A percentile compares a stretch with the other conserved stretches of the same genome.
These are phyloP conservation scores for Meriones unguiculatus DNA, from an alignment of 2,113 vertebrate species.

Conservation along the genomic window DNA sequence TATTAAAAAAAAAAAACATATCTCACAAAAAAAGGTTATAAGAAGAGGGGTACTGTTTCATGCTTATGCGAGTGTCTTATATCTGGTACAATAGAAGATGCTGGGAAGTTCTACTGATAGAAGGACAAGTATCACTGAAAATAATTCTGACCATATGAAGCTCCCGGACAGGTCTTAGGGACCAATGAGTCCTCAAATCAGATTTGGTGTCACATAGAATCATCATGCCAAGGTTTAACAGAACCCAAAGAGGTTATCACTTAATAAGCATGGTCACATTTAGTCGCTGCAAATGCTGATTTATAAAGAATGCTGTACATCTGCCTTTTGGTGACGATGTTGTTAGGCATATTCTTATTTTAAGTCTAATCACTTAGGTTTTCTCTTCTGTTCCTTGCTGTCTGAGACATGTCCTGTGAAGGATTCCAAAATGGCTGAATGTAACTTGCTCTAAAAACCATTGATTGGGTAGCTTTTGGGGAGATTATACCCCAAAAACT, in stretches of 20 bases:
- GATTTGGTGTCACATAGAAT: not conserved
- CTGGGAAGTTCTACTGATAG: not conserved
- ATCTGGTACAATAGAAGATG: not conserved
- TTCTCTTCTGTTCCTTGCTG: no score
- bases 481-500: no score
- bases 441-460: no score
- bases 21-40: not conserved
- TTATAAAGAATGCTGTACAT: no score
- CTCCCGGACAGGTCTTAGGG: not conserved
- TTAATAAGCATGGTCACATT: not conserved
- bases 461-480: no score
- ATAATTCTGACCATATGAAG: constrained; percentile 5
- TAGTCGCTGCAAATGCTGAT: not conserved
- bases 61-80: not conserved
- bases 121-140: not conserved
- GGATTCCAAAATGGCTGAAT: no score
- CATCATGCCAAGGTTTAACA: not conserved
- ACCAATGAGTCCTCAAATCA: not conserved
- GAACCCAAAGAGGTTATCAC: not conserved
- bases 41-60: constrained; percentile 36
- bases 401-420: no score
- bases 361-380: not conserved
- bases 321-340: not conserved
- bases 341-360: not conserved
- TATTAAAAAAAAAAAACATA: not conserved